Conservation (phyloP, 2,113 vertebrate genomes). For the Camelus bactrianus region DNA sequence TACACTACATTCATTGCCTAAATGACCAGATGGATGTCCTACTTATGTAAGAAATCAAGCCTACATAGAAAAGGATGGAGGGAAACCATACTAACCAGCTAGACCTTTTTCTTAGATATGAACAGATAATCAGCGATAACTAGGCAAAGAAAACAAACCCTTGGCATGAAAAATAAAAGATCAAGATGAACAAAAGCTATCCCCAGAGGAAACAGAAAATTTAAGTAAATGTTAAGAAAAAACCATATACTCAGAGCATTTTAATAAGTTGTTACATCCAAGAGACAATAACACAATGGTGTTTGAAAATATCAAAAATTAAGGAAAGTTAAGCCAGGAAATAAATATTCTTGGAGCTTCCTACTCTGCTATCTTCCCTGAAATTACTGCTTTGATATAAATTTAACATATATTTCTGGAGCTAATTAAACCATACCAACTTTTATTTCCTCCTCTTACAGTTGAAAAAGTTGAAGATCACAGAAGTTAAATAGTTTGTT, state of each 20-base stretch:
- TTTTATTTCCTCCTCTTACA: neutral
- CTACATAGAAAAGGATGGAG: neutral
- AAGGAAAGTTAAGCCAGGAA: neutral
- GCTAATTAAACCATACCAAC: neutral
- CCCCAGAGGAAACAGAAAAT: neutral
- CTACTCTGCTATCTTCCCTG: neutral
- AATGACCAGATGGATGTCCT: neutral
- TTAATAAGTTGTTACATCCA: neutral
- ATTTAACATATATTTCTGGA: neutral
- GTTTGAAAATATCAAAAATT: neutral
- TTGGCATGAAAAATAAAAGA: neutral
- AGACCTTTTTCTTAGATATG: neutral
- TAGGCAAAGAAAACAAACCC: neutral
- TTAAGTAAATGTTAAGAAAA: neutral
- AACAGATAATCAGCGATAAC: neutral
- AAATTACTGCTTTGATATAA: neutral
- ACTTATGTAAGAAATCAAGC: neutral
- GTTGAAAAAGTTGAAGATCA: neutral
- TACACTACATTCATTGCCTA: neutral
- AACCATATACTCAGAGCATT: neutral
- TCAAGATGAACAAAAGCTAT: neutral
- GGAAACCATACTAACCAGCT: neutral
- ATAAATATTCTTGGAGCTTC: neutral
- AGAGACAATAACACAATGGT: neutral
- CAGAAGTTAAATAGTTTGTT: neutral